Base-by-base conservation (phyloP, 2,888 invertebrate species). In the Melanchra persicariae region DNA sequence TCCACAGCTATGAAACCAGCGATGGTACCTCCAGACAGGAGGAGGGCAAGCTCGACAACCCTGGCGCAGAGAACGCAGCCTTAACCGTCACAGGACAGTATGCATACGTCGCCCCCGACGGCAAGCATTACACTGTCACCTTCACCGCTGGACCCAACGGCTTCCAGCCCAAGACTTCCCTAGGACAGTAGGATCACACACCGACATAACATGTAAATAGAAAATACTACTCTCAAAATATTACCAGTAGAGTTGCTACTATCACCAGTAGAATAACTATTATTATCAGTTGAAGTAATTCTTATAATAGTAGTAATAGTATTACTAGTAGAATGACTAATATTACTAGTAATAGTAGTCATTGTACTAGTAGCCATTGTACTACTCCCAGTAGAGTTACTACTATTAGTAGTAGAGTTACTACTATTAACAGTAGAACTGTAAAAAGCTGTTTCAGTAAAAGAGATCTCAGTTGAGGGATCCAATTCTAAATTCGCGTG, bases 21-120 rank as follows among this genome's bases (percentile, higher is more conserved):
- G 97, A 97, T 80, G 97, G 97, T 59, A 97, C 97, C 64, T 96
- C 96, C 22, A 95, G 97, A 71, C 96, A 96, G 80, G 97, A 97
- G 88, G 96, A 97, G 86, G 97, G 97, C 30, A 96, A 96, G 77
- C 86, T 97, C 3, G 97, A 97, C 92, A 96, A 96, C 73, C 97
- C 97, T 67, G 94, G 96, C 26, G 93, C 95, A 0, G 97, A 97
- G 74, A 96, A 97, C 79, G 97, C 97, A 79, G 96, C 97, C 7
- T 92, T 97, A 6, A 96, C 96, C 1, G 97, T 97, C 6, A 96
- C 96, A 15, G 97, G 97, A 54, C 96, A 96, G 62, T 97, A 97
- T 88, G 94, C 96, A 0, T 97, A 96, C 94, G 93, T 96, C n/a
- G 97, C 97, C 6, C 96, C 96, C 26, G 97, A 97, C 82, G 97